A percentile compares a stretch with the other conserved stretches of the same genome.
Conservation (phyloP, 92 coral and sea anemone species). For the Actinernus sp. region DNA sequence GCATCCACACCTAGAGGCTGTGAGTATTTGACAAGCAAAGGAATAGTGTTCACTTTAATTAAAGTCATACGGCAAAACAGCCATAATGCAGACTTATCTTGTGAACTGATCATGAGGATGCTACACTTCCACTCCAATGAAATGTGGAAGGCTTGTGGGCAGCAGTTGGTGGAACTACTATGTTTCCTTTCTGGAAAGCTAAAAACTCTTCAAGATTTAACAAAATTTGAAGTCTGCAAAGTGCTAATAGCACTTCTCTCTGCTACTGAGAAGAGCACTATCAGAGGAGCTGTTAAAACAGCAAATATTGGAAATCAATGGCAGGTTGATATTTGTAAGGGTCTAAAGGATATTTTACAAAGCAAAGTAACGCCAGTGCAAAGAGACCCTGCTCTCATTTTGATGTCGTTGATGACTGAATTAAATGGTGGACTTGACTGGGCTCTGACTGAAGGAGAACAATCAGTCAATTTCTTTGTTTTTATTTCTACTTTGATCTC, state of each 20-base stretch:
- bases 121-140: conserved; percentile 38
- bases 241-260: conserved; percentile 54
- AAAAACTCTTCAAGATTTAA: conserved; percentile 53
- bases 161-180: conserved; percentile 41
- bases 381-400: conserved; percentile 75
- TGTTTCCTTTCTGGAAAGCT: conserved; percentile 39
- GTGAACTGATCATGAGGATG: conserved; percentile 64
- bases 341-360: conserved; percentile 78
- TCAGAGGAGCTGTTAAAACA: conserved; percentile 30
- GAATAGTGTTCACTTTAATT: conserved; percentile 33
- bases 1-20: conserved; percentile 67
- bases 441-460: background rate
- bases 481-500: conserved; percentile 56
- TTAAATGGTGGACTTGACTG: conserved; percentile 19
- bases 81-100: conserved; percentile 2
- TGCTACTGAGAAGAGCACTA: conserved; percentile 37
- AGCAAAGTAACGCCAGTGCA: conserved; percentile 72
- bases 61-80: conserved; percentile 14
- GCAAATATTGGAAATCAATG: conserved; percentile 5
- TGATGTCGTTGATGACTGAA: conserved; percentile 56
- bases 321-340: conserved; percentile 55
- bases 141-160: conserved; percentile 43
- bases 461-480: conserved; percentile 47
- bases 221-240: conserved; percentile 78
- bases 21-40: conserved; percentile 38